phyloP scores from a whole-genome alignment of 2,888 invertebrate genomes.

The Melieria picta region DNA sequence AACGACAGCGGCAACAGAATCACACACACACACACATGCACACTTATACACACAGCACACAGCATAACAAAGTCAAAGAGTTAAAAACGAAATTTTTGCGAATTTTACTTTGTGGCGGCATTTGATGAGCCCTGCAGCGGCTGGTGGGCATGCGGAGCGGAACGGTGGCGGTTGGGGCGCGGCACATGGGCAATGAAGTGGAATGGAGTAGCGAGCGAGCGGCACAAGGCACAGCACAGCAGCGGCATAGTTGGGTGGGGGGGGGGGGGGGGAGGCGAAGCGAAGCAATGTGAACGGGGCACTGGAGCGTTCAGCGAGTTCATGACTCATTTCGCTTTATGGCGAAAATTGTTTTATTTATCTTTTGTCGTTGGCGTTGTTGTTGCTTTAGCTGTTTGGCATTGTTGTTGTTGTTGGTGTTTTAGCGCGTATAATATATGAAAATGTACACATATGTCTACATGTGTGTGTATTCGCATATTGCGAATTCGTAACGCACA shows the following conservation, averaged over 20 bases:
- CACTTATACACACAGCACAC: too few species aligned
- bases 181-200: too few species aligned
- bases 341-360: conserved; percentile 48
- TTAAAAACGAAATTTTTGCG: background rate
- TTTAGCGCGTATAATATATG: conserved; percentile 4
- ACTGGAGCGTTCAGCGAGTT: conserved; percentile 20
- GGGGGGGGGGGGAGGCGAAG: background rate
- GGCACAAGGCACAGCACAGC: too few species aligned
- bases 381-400: conserved; percentile 32
- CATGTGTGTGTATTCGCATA: background rate
- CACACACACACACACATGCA: too few species aligned
- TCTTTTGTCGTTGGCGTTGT: conserved; percentile 50
- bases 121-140: too few species aligned
- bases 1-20: too few species aligned
- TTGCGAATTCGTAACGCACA: conserved; percentile 11
- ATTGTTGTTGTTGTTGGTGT: conserved; percentile 33
- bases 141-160: too few species aligned
- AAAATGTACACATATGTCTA: conserved; percentile 2
- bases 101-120: background rate
- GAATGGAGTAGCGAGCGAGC: too few species aligned
- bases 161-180: background rate
- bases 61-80: too few species aligned
- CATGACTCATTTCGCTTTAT: conserved; percentile 49
- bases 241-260: background rate
- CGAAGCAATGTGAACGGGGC: background rate